Evolutionary conservation across 2,888 invertebrate species (phyloP), one percentile per base, ranked within the genome.

Genomic region (Erebia epiphron): DNA sequence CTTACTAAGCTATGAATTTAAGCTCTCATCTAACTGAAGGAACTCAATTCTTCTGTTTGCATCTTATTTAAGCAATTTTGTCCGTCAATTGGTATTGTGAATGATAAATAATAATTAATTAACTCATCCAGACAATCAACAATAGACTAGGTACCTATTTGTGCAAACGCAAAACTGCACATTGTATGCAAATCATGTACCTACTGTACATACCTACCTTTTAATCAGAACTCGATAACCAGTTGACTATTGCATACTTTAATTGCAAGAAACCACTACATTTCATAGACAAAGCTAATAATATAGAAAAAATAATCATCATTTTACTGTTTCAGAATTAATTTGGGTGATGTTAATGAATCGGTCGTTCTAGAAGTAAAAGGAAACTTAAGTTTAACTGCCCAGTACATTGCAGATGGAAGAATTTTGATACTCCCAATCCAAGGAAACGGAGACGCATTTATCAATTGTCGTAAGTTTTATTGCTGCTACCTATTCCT

Each of bases 371-470:
- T 93, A 18, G 78, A 79, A 26, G 85, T 91, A 77, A 87, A 88
- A 72, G 83, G 83, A 13, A 86, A 91, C 77, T 73, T 94, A 60
- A 88, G 83, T 62, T 81, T 94, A 72, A 86, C 80, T 1, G 92
- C 93, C 2, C 83, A 92, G 52, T 94, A 94, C 79, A 86, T 83
- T 8, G 85, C 92, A 0, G 91, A 92, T 65, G 94, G 94, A 1
- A 86, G 86, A 75, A 90, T 94, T 57, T 82, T 94, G 0, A 90
- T 94, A 68, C 81, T 94, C n/a, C 94, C 94, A 0, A 93, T 94
- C 58, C 75, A 85, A 75, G 94, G 94, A 49, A 81, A 90, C 1
- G 94, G 94, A 9, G 90, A 92, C 73, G 89, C 93, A 1, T 60
- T 84, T 0, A 86, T 94, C 57, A 73, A 82, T 60, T 84, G 89